Conservation (phyloP, 2,888 invertebrate species). For the Leucozona laternaria region DNA sequence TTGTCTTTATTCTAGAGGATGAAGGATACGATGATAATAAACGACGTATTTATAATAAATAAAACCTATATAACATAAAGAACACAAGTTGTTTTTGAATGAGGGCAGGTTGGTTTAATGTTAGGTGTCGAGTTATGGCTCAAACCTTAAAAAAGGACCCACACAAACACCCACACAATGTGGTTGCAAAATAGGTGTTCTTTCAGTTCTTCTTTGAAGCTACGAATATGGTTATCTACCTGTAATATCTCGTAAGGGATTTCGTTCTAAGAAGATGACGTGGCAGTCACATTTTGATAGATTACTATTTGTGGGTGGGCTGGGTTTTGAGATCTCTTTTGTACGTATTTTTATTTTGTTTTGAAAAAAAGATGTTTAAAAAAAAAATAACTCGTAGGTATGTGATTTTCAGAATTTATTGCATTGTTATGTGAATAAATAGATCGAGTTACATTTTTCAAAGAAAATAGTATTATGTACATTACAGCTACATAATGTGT, state of each 20-base stretch:
- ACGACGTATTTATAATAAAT: slow-evolving; percentile 7
- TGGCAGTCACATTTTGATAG: background rate
- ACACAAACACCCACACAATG: background rate
- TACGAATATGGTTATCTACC: slow-evolving; percentile 9
- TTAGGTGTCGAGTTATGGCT: background rate
- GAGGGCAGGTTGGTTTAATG: slow-evolving; percentile 35
- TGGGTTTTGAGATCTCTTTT: background rate
- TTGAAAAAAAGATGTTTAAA: background rate
- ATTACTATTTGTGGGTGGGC: slow-evolving; percentile 15
- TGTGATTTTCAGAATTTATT: too few species aligned
- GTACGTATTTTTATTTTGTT: background rate
- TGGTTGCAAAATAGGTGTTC: background rate
- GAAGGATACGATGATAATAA: background rate
- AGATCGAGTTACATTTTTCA: too few species aligned
- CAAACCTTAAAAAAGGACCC: background rate
- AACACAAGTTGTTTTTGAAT: slow-evolving; percentile 21
- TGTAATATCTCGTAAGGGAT: background rate
- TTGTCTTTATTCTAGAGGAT: background rate
- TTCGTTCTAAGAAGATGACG: background rate
- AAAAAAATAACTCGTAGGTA: background rate
- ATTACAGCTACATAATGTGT: too few species aligned
- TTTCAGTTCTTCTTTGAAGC: background rate
- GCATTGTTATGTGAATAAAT: too few species aligned
- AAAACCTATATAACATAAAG: slow-evolving; percentile 19
- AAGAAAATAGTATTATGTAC: too few species aligned